These are phyloP conservation scores for Nomada hirtipes DNA, from an alignment of 2,888 invertebrate genomes.

Conservation along the genomic window DNA sequence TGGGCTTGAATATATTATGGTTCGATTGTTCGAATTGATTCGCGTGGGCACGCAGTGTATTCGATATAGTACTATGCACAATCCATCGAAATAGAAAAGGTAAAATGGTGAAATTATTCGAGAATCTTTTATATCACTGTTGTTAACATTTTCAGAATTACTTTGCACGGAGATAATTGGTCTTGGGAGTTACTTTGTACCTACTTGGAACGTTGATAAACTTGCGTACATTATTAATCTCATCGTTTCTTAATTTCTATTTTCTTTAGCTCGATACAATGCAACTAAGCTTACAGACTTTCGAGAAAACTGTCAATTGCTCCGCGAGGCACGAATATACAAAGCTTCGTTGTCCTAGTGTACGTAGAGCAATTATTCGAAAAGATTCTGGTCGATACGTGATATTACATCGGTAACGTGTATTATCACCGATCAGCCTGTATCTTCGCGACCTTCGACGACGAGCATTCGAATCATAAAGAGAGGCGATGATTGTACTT, in stretches of 20 bases:
- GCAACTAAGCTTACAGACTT: neutral
- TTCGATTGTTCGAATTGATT: neutral
- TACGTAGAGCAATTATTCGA: too few relatives aligned
- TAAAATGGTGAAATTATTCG: neutral
- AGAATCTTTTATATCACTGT: neutral
- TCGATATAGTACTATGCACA: neutral
- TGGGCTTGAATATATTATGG: neutral
- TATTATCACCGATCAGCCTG: slow-evolving; percentile 29
- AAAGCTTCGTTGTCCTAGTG: too few relatives aligned
- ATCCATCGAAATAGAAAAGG: neutral
- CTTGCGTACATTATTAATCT: too few relatives aligned
- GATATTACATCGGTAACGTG: slow-evolving; percentile 1
- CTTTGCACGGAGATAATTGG: too few relatives aligned
- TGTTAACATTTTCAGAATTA: too few relatives aligned
- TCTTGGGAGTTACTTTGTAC: too few relatives aligned
- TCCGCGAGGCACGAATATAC: neutral
- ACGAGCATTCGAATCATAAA: slow-evolving; percentile 24
- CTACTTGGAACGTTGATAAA: too few relatives aligned
- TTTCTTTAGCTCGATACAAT: neutral
- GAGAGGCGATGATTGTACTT: slow-evolving; percentile 11
- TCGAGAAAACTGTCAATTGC: neutral
- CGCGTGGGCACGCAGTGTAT: neutral
- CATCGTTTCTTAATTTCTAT: neutral
- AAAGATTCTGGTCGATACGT: neutral
- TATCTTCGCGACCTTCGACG: slow-evolving; percentile 22